Evolutionary conservation across 2,888 invertebrate species (phyloP).

Genomic region (Catocala sponsa): DNA sequence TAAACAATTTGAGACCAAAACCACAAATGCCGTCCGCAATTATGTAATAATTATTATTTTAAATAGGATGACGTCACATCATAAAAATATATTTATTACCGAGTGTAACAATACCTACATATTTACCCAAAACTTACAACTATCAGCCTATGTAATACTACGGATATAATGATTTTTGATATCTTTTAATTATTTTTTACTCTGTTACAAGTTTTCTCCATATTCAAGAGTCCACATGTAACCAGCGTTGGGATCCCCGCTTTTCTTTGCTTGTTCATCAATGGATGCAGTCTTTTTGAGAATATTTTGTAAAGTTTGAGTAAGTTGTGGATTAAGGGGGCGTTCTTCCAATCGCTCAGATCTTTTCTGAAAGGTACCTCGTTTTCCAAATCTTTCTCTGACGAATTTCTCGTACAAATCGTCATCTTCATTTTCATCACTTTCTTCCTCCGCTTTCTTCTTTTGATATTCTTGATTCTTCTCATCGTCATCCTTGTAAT

Average conservation of each 20-base stretch:
- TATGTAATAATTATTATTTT: too few species aligned
- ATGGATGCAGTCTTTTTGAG: constrained; percentile 77
- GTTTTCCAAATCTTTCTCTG: constrained; percentile 80
- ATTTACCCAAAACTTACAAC: constrained; percentile 4
- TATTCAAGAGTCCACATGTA: constrained; percentile 88
- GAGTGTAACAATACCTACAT: too few species aligned
- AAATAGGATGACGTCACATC: too few species aligned
- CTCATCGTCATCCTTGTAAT: constrained; percentile 40
- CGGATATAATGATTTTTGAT: too few species aligned
- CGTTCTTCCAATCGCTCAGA: constrained; percentile 67
- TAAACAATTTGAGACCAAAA: too few species aligned
- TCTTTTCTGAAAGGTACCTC: constrained; percentile 68
- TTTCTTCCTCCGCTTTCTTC: constrained; percentile 50
- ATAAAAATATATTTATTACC: too few species aligned
- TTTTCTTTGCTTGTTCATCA: constrained; percentile 74
- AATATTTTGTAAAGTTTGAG: constrained; percentile 70
- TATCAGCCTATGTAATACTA: constrained; percentile 14
- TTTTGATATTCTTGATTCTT: constrained; percentile 62
- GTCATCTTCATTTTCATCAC: constrained; percentile 56
- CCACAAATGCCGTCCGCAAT: too few species aligned
- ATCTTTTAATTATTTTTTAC: background rate
- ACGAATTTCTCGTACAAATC: constrained; percentile 84
- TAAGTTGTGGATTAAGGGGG: constrained; percentile 67
- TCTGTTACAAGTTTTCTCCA: constrained; percentile 71
- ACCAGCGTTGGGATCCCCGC: constrained; percentile 80